Evolutionary conservation across 2,113 vertebrate species (phyloP), one percentile per base, ranked within the genome.

Genomic region (Crotalus horridus): DNA sequence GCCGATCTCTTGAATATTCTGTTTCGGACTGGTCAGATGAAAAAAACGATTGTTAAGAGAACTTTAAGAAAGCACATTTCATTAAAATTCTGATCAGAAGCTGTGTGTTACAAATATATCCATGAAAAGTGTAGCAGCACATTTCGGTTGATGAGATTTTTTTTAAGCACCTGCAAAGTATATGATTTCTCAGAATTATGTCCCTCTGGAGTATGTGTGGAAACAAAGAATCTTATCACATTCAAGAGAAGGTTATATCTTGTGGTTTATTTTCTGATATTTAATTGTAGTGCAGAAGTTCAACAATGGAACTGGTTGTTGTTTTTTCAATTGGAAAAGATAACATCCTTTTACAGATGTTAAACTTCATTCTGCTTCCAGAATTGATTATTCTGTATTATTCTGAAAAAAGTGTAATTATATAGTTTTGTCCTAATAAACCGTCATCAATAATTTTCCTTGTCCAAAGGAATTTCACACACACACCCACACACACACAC

Each of bases 1-100:
- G 69, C 94, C 95, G 94, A 94, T 95, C 92, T 89, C n/a, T 53
- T 94, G 90, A 91, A 85, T 94, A 86, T 92, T 94, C 89, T 95
- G 87, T 92, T 94, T 61, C 10, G 87, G 87, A 53, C 58, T 59
- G 89, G 81, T 0, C 0, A 88, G 92, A 48, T 93, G 89, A 54
- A 4, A 0, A 81, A 93, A 95, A 94, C 3, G 2, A 33, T 7
- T 87, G 95, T 89, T 61, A 59, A 64, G 81, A 74, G 85, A 94
- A 88, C 91, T 13, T 26, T 88, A 88, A 58, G 20, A 92, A 48
- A 91, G 17, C 3, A 93, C 81, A 90, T 59, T 91, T 91, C 15
- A 33, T 94, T 90, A 92, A 64, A 0, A 0, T 4, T 0, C 11
- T 90, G 86, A 91, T 93, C 90, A 39, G 33, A 46, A 61, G 1